A percentile compares a stretch with the other conserved stretches of the same genome.
phyloP scores from a whole-genome alignment of 1,140 invertebrate genomes.

The Penaeus japonicus region DNA sequence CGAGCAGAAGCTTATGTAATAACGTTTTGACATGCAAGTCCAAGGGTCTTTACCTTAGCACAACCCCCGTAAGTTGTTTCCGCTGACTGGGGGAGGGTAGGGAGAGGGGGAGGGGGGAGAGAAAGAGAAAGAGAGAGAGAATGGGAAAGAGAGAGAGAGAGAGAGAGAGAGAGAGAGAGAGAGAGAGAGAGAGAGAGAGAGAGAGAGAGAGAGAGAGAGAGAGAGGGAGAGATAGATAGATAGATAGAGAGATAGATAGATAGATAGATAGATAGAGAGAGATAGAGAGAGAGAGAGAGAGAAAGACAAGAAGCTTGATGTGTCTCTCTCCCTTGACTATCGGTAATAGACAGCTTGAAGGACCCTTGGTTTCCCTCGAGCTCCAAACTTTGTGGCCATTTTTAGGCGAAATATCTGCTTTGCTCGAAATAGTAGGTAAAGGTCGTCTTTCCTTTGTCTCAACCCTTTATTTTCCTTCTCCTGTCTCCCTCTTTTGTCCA shows the following conservation, averaged over 20 bases:
- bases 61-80: no score
- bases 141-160: no score
- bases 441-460: no score
- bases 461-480: neutral
- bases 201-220: no score
- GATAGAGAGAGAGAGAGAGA: neutral
- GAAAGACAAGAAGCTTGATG: neutral
- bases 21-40: neutral
- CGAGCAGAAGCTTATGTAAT: neutral
- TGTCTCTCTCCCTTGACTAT: no score
- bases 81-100: neutral
- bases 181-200: no score
- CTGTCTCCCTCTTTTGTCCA: neutral
- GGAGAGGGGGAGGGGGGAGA: neutral
- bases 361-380: no score
- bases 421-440: no score
- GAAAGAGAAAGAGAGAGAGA: neutral
- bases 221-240: neutral
- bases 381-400: no score
- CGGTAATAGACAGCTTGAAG: no score
- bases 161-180: no score
- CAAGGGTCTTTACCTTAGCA: neutral
- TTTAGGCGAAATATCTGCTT: no score
- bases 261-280: neutral
- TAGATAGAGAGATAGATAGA: neutral